Evolutionary conservation across 2,888 invertebrate genomes (phyloP).

Genomic region (Eilema caniola): DNA sequence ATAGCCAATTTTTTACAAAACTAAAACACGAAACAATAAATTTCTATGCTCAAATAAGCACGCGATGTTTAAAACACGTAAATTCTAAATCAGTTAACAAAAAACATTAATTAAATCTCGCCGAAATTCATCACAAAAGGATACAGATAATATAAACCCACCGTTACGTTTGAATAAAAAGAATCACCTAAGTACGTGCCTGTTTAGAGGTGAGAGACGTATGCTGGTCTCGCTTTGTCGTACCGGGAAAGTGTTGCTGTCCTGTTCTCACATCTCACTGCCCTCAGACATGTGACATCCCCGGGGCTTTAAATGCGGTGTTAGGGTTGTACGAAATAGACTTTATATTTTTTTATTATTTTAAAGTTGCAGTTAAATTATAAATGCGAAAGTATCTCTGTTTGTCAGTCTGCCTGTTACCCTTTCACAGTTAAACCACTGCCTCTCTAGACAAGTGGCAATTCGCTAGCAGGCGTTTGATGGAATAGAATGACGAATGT

Average conservation of each 20-base stretch:
- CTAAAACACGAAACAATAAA: not conserved
- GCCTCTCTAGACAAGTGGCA: too few relatives aligned
- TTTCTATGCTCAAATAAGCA: not conserved
- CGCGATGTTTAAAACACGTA: not conserved
- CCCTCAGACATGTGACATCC: conserved; percentile 83
- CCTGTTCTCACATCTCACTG: conserved; percentile 80
- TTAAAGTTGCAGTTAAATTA: not conserved
- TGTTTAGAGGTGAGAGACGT: conserved; percentile 46
- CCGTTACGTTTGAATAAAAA: conserved; percentile 67
- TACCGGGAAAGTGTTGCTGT: conserved; percentile 48
- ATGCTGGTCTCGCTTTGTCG: conserved; percentile 58
- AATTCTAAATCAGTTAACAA: conserved; percentile 4
- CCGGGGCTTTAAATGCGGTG: conserved; percentile 76
- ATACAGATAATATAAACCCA: conserved; percentile 53
- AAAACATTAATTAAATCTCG: conserved; percentile 49
- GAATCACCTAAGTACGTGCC: conserved; percentile 59
- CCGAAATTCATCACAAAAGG: conserved; percentile 60
- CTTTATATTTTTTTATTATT: not conserved
- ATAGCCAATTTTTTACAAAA: not conserved
- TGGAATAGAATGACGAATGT: too few relatives aligned
- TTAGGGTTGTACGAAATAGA: conserved; percentile 61
- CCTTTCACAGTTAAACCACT: too few relatives aligned
- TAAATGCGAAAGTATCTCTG: too few relatives aligned
- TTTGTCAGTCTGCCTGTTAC: too few relatives aligned
- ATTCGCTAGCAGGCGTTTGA: too few relatives aligned